A percentile compares a stretch with the other conserved stretches of the same genome.
These are phyloP conservation scores for Magallana gigas DNA, from an alignment of 1,140 invertebrate species.

Conservation along the genomic window DNA sequence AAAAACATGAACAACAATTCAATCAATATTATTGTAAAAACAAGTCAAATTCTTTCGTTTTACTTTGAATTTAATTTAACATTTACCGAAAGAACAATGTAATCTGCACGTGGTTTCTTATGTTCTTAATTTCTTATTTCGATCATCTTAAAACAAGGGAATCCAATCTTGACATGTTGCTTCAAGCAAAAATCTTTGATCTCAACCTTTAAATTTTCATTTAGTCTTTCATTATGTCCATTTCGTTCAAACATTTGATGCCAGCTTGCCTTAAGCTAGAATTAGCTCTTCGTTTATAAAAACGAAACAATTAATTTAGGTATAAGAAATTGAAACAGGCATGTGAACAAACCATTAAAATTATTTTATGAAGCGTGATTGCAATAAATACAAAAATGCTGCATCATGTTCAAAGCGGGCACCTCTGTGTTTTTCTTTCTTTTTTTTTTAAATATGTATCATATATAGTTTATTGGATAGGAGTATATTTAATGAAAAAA, in stretches of 20 bases:
- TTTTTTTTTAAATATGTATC: no score
- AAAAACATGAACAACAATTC: no score
- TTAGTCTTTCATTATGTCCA: constrained; percentile 30
- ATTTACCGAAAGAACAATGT: no score
- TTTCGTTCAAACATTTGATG: constrained; percentile 19
- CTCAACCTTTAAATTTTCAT: constrained; percentile 1
- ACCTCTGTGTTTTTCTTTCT: neutral
- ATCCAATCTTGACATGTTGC: neutral
- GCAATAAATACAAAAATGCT: neutral
- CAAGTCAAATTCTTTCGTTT: no score
- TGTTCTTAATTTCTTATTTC: no score
- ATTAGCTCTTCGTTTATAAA: constrained; percentile 10
- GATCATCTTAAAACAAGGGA: no score
- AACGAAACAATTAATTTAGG: neutral
- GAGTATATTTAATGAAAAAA: no score
- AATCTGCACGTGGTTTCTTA: no score
- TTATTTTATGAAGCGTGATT: neutral
- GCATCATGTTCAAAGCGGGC: neutral
- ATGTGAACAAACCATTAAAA: neutral
- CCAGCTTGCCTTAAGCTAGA: neutral
- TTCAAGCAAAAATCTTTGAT: neutral
- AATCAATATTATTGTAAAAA: no score
- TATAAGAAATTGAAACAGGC: neutral
- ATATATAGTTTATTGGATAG: no score
- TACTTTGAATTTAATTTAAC: no score